Percentiles rank a stretch among this genome's conserved stretches.
Evolutionary conservation across 2,888 invertebrate genomes (phyloP).

Genomic region (Leucophenga montana): DNA sequence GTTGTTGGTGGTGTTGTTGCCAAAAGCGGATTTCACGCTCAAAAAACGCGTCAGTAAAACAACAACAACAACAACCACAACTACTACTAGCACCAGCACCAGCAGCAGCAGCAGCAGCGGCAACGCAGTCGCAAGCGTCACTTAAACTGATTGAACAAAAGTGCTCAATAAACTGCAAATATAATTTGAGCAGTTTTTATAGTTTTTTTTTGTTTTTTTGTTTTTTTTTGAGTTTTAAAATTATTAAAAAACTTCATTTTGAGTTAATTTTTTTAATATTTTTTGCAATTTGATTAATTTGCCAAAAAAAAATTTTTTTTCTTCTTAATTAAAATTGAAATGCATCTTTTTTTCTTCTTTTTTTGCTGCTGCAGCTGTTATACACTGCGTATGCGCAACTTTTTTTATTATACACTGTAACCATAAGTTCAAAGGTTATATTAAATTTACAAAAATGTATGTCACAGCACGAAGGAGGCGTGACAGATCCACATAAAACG

Average conservation of each 20-base stretch:
- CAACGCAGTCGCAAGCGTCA: background rate
- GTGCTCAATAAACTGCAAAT: slow-evolving; percentile 59
- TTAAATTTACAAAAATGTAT: no score
- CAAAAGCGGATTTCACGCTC: background rate
- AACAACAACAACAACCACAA: background rate
- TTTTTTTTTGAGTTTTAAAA: background rate
- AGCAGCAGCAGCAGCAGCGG: slow-evolving; percentile 17
- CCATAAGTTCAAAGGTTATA: no score
- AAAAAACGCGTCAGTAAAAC: background rate
- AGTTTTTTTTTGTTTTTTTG: background rate
- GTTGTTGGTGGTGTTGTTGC: background rate
- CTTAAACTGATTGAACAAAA: slow-evolving; percentile 38
- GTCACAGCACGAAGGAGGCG: no score
- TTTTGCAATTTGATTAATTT: no score
- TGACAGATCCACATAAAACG: no score
- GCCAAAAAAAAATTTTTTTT: slow-evolving; percentile 24
- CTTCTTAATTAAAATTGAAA: slow-evolving; percentile 45
- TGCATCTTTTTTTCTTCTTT: slow-evolving; percentile 53
- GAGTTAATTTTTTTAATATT: slow-evolving; percentile 34
- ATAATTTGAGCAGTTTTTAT: slow-evolving; percentile 1
- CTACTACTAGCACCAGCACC: background rate
- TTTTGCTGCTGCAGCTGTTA: slow-evolving; percentile 43
- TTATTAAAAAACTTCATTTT: slow-evolving; percentile 16
- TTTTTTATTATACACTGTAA: background rate
- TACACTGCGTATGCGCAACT: slow-evolving; percentile 41